These are phyloP conservation scores for Stenodema calcarata DNA, from an alignment of 2,888 invertebrate species.

Conservation along the genomic window DNA sequence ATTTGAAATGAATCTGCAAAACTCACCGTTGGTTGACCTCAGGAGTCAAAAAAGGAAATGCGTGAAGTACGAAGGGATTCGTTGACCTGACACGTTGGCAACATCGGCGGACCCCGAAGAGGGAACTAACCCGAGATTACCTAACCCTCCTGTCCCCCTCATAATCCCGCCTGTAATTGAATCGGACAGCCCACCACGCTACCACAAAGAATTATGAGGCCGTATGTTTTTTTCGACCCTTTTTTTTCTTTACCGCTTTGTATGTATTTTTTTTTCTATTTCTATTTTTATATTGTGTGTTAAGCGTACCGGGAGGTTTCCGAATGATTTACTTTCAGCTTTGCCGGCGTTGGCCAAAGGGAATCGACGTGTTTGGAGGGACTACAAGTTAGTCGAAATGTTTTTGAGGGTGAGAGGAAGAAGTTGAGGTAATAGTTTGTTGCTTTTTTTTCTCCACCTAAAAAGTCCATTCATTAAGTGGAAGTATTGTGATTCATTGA, in stretches of 20 bases:
- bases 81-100: neutral
- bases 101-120: neutral
- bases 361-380: neutral
- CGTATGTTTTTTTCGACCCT: constrained; percentile 14
- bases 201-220: constrained; percentile 43
- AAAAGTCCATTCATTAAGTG: constrained; percentile 23
- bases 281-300: constrained; percentile 48
- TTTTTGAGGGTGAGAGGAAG: neutral
- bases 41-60: neutral
- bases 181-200: constrained; percentile 44
- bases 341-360: constrained; percentile 37
- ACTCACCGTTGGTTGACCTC: too few relatives aligned
- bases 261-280: constrained; percentile 28
- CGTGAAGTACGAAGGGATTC: neutral
- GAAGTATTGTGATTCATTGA: constrained; percentile 18
- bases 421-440: neutral
- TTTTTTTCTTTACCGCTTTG: constrained; percentile 18
- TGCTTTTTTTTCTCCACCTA: neutral
- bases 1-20: too few relatives aligned
- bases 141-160: neutral
- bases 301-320: constrained; percentile 38
- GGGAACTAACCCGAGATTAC: constrained; percentile 10
- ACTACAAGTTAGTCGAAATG: neutral
- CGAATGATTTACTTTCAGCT: constrained; percentile 41
- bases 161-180: constrained; percentile 43